These are phyloP conservation scores for Eilema griseolum DNA, from an alignment of 2,888 invertebrate species.

Conservation along the genomic window DNA sequence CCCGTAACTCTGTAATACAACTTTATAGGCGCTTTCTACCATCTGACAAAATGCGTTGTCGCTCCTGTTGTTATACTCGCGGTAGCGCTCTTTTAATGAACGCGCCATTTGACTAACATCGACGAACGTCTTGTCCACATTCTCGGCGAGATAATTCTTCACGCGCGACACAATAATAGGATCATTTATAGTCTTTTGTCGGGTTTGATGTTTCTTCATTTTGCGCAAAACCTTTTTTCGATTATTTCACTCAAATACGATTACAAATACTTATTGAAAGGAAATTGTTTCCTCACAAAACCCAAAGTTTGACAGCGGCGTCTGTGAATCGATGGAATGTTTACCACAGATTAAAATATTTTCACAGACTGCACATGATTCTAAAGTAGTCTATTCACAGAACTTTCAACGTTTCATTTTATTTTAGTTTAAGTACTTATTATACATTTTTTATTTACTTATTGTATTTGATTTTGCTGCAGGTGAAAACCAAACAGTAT, in stretches of 20 bases:
- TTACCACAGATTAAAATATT: conserved; percentile 58
- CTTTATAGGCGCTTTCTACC: conserved; percentile 92
- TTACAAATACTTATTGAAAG: conserved; percentile 26
- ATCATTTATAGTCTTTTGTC: conserved; percentile 83
- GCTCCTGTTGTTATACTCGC: conserved; percentile 94
- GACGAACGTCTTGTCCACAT: conserved; percentile 92
- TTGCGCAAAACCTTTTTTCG: conserved; percentile 45
- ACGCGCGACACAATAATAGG: conserved; percentile 88
- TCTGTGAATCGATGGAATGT: conserved; percentile 74
- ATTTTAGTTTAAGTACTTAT: too few species aligned
- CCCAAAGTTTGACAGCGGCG: conserved; percentile 73
- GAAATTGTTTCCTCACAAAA: conserved; percentile 58
- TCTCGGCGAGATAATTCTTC: conserved; percentile 92
- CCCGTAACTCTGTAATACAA: conserved; percentile 90
- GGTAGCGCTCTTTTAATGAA: conserved; percentile 89
- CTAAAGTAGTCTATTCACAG: conserved; percentile 31
- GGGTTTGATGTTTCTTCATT: conserved; percentile 85
- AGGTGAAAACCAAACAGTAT: conserved; percentile 64
- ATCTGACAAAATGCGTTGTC: conserved; percentile 91
- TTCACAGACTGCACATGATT: background rate
- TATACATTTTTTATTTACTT: too few species aligned
- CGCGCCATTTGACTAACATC: conserved; percentile 95
- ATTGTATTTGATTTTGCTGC: conserved; percentile 30
- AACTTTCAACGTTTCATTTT: background rate
- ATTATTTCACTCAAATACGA: conserved; percentile 30